Conservation (phyloP, 37 sponge, comb jelly and placozoan species). For the Halichondria panicea region DNA sequence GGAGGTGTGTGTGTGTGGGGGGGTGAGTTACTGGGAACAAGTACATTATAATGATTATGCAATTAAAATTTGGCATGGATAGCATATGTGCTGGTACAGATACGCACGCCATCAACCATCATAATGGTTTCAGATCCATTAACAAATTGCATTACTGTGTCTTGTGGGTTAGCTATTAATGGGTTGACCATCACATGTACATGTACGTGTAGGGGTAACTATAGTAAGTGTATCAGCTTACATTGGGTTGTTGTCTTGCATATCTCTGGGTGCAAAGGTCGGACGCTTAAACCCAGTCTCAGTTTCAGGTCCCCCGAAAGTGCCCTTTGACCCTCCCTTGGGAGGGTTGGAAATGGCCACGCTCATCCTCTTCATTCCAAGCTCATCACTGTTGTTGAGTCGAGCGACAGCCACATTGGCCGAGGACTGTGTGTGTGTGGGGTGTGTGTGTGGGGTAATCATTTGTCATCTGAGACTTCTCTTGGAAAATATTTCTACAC, state of each 20-base stretch:
- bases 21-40: background rate
- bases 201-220: background rate
- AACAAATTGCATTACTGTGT: too few relatives aligned
- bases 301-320: background rate
- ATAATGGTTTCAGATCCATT: too few relatives aligned
- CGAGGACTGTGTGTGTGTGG: conserved; percentile 49
- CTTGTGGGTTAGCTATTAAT: too few relatives aligned
- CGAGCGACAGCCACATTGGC: conserved; percentile 55
- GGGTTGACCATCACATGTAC: too few relatives aligned
- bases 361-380: conserved; percentile 39
- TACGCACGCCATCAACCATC: too few relatives aligned
- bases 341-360: conserved; percentile 85
- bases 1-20: too few relatives aligned
- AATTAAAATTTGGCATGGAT: too few relatives aligned
- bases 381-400: conserved; percentile 33
- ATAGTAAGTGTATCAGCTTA: too few relatives aligned
- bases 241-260: too few relatives aligned
- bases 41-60: background rate
- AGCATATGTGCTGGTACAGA: too few relatives aligned
- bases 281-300: background rate
- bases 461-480: background rate
- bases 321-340: background rate
- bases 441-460: too few relatives aligned
- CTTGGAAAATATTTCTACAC: background rate
- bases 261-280: too few relatives aligned